Percentiles rank a stretch among this genome's conserved stretches.
Conservation (phyloP, 2,113 vertebrate genomes). For the Nanorana parkeri region DNA sequence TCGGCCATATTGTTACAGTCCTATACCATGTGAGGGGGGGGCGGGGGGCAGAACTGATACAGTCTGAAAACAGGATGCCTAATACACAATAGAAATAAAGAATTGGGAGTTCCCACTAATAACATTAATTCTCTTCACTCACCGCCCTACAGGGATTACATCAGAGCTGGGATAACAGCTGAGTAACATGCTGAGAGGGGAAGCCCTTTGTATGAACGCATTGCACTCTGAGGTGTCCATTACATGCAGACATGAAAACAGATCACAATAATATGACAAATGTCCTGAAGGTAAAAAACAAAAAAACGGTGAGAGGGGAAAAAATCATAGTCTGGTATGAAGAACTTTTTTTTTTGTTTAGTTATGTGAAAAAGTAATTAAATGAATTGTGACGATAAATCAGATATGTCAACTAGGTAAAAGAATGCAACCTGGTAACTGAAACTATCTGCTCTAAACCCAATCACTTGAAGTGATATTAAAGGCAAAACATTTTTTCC, state of each 20-base stretch:
- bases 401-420: not conserved
- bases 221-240: slow-evolving; percentile 26
- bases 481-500: too few species aligned
- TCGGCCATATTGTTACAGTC: slow-evolving; percentile 30
- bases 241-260: slow-evolving; percentile 16
- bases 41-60: slow-evolving; percentile 1
- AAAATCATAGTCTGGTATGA: not conserved
- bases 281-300: not conserved
- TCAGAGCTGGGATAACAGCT: slow-evolving; percentile 31
- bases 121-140: slow-evolving; percentile 41
- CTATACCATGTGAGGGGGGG: slow-evolving; percentile 18
- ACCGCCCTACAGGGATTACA: slow-evolving; percentile 41
- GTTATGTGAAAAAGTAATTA: not conserved
- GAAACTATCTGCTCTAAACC: too few species aligned
- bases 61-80: not conserved
- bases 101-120: slow-evolving; percentile 14
- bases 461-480: too few species aligned
- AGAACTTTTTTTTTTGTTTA: not conserved
- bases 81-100: slow-evolving; percentile 32
- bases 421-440: slow-evolving; percentile 12
- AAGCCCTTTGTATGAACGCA: slow-evolving; percentile 29
- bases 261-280: not conserved
- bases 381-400: not conserved
- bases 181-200: slow-evolving; percentile 15
- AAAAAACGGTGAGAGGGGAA: not conserved